A percentile compares a stretch with the other conserved stretches of the same genome.
Evolutionary conservation across 2,113 vertebrate species (phyloP).

Genomic region (Alexandromys fortis): DNA sequence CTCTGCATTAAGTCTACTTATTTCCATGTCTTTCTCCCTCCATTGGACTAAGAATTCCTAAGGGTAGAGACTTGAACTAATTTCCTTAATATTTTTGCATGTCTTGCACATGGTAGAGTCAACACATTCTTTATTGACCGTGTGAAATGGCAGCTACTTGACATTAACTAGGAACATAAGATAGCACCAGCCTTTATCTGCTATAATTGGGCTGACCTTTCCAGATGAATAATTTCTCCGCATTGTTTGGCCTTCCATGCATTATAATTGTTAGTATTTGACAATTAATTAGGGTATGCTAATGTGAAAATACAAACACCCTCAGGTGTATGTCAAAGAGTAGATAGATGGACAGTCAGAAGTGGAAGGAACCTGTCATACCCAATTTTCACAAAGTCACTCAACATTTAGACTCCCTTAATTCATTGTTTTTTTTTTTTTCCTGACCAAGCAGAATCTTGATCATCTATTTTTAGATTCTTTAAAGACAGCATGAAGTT

Average conservation of each 20-base stretch:
- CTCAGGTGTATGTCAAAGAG: constrained; percentile 33
- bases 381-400: constrained; percentile 49
- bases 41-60: constrained; percentile 50
- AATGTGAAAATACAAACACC: constrained; percentile 66
- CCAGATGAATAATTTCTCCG: constrained; percentile 67
- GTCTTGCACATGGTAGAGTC: constrained; percentile 23
- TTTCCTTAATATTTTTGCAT: constrained; percentile 62
- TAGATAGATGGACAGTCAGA: constrained; percentile 52
- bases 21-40: constrained; percentile 49
- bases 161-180: constrained; percentile 58
- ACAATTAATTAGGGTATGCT: constrained; percentile 75
- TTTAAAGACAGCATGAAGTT: not conserved
- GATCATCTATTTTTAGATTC: constrained; percentile 37
- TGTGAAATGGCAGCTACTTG: constrained; percentile 55
- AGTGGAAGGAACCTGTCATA: not conserved
- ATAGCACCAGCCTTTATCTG: constrained; percentile 55
- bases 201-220: constrained; percentile 79
- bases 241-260: constrained; percentile 66
- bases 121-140: constrained; percentile 58
- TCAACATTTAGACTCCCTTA: constrained; percentile 18
- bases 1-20: constrained; percentile 42
- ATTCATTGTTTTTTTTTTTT: not conserved
- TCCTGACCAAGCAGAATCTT: constrained; percentile 16
- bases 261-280: constrained; percentile 67
- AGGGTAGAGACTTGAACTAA: constrained; percentile 58